These are phyloP conservation scores for Eulemur rufifrons DNA, from an alignment of 2,113 vertebrate species.

Conservation along the genomic window DNA sequence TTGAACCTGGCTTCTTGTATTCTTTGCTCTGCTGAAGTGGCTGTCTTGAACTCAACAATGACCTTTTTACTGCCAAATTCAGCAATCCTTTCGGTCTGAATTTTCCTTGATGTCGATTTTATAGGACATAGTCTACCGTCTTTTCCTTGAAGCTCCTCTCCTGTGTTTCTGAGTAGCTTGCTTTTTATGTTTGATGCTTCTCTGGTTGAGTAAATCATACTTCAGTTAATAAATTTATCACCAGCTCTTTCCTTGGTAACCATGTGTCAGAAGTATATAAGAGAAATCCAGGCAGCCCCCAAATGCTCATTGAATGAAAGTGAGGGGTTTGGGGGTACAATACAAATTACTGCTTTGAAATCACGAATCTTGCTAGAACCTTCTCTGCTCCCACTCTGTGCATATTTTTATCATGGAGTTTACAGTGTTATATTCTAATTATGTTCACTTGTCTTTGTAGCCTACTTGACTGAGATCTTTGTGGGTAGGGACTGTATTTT, in stretches of 20 bases:
- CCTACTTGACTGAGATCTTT: background rate
- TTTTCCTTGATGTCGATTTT: background rate
- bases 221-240: background rate
- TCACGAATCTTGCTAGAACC: background rate
- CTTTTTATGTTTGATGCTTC: background rate
- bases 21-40: background rate
- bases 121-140: background rate
- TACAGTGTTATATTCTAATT: constrained; percentile 16
- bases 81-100: background rate
- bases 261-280: background rate
- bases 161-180: background rate
- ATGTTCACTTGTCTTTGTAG: constrained; percentile 10
- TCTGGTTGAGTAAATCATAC: background rate
- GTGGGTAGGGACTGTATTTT: constrained; percentile 18
- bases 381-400: background rate
- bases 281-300: background rate
- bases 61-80: background rate
- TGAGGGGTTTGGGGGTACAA: background rate
- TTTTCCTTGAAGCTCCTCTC: background rate
- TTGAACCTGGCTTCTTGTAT: background rate
- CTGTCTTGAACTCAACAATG: background rate
- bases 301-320: background rate
- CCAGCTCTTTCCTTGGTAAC: background rate
- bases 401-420: constrained; percentile 31
- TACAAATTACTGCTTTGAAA: background rate